These are phyloP conservation scores for Agelastica alni DNA, from an alignment of 2,888 invertebrate genomes.

Conservation along the genomic window DNA sequence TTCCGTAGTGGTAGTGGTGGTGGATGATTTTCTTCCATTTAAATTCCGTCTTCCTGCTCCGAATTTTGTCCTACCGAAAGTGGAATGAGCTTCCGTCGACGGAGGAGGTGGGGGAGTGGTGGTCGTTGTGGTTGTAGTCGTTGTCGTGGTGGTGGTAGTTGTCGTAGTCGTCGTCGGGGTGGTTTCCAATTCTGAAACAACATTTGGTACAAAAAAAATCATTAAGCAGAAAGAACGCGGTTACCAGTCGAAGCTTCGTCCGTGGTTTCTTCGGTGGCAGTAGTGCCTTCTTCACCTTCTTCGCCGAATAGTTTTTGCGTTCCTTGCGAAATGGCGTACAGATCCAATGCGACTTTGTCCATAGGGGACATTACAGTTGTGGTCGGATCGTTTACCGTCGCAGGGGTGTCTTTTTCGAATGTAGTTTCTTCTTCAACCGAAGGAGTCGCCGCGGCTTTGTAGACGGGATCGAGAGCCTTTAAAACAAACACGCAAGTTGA, in stretches of 20 bases:
- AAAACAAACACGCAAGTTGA: neutral
- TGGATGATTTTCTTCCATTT: slow-evolving; percentile 44
- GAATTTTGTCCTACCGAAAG: slow-evolving; percentile 37
- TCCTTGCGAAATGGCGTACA: slow-evolving; percentile 77
- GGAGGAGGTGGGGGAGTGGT: slow-evolving; percentile 58
- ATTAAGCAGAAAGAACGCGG: too few species aligned
- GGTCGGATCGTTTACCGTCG: slow-evolving; percentile 55
- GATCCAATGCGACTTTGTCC: slow-evolving; percentile 79
- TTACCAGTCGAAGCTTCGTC: slow-evolving; percentile 36
- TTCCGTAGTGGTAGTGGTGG: slow-evolving; percentile 49
- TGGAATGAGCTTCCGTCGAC: slow-evolving; percentile 50
- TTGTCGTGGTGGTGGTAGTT: slow-evolving; percentile 60
- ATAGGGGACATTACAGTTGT: slow-evolving; percentile 71
- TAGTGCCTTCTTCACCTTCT: slow-evolving; percentile 44
- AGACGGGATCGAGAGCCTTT: slow-evolving; percentile 49
- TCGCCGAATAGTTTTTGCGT: slow-evolving; percentile 61
- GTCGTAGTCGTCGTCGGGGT: slow-evolving; percentile 65
- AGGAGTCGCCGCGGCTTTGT: slow-evolving; percentile 53
- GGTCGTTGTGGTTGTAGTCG: slow-evolving; percentile 58
- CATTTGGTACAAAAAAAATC: neutral
- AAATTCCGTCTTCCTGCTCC: slow-evolving; percentile 39
- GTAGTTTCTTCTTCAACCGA: slow-evolving; percentile 47
- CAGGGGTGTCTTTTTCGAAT: slow-evolving; percentile 34
- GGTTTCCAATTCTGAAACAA: slow-evolving; percentile 44
- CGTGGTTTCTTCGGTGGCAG: slow-evolving; percentile 35